A percentile compares a stretch with the other conserved stretches of the same genome.
Conservation (phyloP, 2,888 invertebrate genomes). For the Tenthredo mesomela region DNA sequence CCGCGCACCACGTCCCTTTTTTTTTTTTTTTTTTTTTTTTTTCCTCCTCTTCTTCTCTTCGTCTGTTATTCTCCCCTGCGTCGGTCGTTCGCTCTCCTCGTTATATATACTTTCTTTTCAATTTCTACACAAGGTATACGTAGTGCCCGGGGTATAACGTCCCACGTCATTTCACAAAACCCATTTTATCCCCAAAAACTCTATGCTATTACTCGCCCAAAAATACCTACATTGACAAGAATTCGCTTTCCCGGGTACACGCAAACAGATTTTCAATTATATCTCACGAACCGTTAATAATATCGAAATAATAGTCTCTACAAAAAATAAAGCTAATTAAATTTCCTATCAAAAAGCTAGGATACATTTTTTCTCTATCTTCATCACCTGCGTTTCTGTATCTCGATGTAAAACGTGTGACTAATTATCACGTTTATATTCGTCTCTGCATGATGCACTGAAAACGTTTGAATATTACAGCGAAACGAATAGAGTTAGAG, state of each 20-base stretch:
- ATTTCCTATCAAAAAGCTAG: background rate
- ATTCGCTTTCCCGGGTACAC: background rate
- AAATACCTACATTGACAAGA: background rate
- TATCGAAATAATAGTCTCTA: background rate
- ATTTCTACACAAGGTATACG: constrained; percentile 1
- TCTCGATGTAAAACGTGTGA: background rate
- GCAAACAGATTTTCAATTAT: background rate
- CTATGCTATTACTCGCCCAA: background rate
- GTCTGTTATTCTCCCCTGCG: background rate
- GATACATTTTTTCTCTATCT: background rate
- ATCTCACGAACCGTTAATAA: background rate
- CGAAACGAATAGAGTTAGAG: background rate
- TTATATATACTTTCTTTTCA: constrained; percentile 22
- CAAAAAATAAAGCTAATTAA: background rate
- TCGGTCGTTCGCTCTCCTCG: background rate
- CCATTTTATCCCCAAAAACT: background rate
- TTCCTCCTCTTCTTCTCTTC: background rate
- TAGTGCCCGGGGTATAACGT: no score
- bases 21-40: no score
- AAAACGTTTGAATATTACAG: background rate
- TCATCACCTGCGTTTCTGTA: background rate
- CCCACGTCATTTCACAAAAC: background rate
- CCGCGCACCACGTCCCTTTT: background rate
- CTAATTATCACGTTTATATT: background rate
- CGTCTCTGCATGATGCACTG: background rate